phyloP scores from a whole-genome alignment of 2,888 invertebrate genomes.

The Drosophila antonietae region DNA sequence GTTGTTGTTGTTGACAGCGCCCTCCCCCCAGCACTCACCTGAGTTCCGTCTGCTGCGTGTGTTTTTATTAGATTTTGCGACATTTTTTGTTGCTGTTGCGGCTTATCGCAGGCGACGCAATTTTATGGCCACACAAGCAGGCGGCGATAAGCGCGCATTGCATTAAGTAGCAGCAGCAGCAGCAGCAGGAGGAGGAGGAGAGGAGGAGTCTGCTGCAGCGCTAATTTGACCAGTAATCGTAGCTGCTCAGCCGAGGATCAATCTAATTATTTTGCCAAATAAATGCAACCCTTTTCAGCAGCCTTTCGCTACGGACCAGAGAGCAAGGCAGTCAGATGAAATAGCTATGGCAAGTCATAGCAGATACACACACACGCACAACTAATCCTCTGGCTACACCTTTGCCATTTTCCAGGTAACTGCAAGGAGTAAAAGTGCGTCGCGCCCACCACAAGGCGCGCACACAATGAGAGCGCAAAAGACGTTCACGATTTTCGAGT shows the following conservation, averaged over 20 bases:
- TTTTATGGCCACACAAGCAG: constrained; percentile 56
- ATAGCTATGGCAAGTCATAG: constrained; percentile 2
- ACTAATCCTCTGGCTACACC: constrained; percentile 63
- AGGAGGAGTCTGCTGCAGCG: constrained; percentile 52
- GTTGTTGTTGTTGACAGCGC: constrained; percentile 16
- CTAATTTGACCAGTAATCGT: constrained; percentile 76
- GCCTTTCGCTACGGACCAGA: constrained; percentile 41
- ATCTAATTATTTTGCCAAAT: constrained; percentile 84
- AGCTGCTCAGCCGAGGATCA: constrained; percentile 74
- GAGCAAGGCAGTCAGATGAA: neutral
- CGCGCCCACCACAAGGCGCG: constrained; percentile 74
- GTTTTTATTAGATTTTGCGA: constrained; percentile 71
- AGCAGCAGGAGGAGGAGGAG: no score
- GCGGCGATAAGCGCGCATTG: constrained; percentile 28
- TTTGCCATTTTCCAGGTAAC: constrained; percentile 64
- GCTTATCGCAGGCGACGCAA: constrained; percentile 58
- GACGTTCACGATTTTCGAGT: constrained; percentile 8
- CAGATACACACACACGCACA: constrained; percentile 5
- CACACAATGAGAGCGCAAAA: constrained; percentile 60
- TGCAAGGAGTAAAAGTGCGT: constrained; percentile 73
- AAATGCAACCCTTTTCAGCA: constrained; percentile 65
- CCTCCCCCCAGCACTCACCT: neutral
- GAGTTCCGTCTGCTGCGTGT: neutral
- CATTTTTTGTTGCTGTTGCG: constrained; percentile 50
- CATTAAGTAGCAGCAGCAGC: constrained; percentile 21